Conservation (phyloP, 92 coral and sea anemone species). For the Scolanthus callimorphus region DNA sequence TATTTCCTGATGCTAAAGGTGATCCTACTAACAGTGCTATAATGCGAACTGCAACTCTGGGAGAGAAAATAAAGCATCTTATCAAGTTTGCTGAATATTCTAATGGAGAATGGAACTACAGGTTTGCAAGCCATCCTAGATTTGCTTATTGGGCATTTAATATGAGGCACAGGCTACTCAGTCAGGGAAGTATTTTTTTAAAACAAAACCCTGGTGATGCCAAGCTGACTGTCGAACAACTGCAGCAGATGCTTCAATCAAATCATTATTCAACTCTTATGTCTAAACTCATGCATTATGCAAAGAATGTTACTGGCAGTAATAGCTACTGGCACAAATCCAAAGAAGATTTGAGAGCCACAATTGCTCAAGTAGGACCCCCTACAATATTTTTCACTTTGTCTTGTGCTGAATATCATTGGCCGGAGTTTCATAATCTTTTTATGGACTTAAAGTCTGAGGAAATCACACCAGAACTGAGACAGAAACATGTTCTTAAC, state of each 20-base stretch:
- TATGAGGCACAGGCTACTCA: conserved; percentile 57
- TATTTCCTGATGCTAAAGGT: conserved; percentile 67
- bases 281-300: conserved; percentile 66
- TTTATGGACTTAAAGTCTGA: not conserved
- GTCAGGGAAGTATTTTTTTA: conserved; percentile 60
- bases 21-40: conserved; percentile 66
- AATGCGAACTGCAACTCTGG: conserved; percentile 40
- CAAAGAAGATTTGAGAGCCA: conserved; percentile 55
- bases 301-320: conserved; percentile 61
- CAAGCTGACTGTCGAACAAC: conserved; percentile 44
- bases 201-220: conserved; percentile 63
- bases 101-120: conserved; percentile 50
- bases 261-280: conserved; percentile 37
- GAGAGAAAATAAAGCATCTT: conserved; percentile 47
- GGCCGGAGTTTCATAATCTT: not conserved
- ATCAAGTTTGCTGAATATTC: conserved; percentile 54
- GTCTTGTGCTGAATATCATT: conserved; percentile 18
- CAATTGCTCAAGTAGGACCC: no score
- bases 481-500: conserved; percentile 46
- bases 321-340: conserved; percentile 57
- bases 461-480: conserved; percentile 19
- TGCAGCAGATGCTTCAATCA: conserved; percentile 43
- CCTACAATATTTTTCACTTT: conserved; percentile 28
- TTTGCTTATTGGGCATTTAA: conserved; percentile 76
- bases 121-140: conserved; percentile 68